Conservation (phyloP, 2,113 vertebrate species). For the Lethenteron camtschaticum region DNA sequence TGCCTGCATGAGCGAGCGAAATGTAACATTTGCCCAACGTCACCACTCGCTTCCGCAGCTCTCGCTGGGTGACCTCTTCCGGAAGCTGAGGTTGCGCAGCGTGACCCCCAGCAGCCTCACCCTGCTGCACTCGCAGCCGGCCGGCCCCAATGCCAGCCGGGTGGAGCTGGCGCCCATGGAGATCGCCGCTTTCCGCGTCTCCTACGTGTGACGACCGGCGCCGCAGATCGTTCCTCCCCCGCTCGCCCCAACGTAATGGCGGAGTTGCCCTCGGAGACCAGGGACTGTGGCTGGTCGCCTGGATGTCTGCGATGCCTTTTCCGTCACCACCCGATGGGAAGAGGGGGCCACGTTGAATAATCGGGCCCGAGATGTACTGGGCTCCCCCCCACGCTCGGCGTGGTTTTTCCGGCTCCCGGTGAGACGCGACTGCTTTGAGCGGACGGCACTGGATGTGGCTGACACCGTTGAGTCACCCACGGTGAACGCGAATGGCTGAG, state of each 20-base stretch:
- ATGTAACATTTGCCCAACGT: not conserved
- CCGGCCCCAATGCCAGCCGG: constrained; percentile 39
- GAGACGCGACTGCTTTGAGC: too few relatives aligned
- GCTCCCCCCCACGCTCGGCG: too few relatives aligned
- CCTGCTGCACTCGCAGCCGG: constrained; percentile 41
- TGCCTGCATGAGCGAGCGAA: not conserved
- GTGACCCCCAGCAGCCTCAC: constrained; percentile 69
- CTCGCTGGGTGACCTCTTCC: constrained; percentile 44
- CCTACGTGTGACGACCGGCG: constrained; percentile 33
- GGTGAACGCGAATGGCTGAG: too few relatives aligned
- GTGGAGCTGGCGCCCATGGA: constrained; percentile 65
- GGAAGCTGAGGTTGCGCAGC: constrained; percentile 41
- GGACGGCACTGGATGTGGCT: too few relatives aligned
- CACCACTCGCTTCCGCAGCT: constrained; percentile 23
- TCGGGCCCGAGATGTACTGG: too few relatives aligned
- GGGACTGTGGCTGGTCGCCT: constrained; percentile 1
- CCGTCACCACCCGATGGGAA: accelerated
- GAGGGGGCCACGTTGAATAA: not conserved
- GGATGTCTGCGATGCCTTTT: not conserved
- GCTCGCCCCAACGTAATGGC: not conserved
- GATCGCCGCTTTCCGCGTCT: constrained; percentile 59
- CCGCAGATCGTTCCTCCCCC: not conserved
- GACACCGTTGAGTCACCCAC: too few relatives aligned
- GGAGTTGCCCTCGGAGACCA: not conserved
- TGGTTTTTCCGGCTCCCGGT: too few relatives aligned